A percentile compares a stretch with the other conserved stretches of the same genome.
Evolutionary conservation across 2,888 invertebrate genomes (phyloP).

Genomic region (Tineola bisselliella): DNA sequence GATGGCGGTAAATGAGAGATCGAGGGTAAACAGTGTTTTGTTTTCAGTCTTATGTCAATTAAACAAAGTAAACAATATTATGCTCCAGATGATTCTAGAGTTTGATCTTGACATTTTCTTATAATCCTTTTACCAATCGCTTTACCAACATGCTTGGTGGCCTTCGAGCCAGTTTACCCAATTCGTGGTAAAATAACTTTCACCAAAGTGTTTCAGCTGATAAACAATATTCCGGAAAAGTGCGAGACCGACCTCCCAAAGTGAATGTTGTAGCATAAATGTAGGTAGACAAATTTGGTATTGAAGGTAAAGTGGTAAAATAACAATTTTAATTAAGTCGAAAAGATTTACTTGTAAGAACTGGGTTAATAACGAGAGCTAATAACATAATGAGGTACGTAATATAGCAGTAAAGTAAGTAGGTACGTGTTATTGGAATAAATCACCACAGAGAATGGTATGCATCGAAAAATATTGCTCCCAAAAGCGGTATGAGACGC

Average conservation of each 20-base stretch:
- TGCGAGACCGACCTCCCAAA: slow-evolving; percentile 8
- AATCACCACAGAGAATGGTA: not conserved
- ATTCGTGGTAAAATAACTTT: slow-evolving; percentile 33
- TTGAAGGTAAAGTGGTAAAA: slow-evolving; percentile 10
- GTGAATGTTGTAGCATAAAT: not conserved
- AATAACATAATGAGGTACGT: slow-evolving; percentile 3
- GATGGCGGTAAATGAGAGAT: not conserved
- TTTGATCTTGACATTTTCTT: slow-evolving; percentile 12
- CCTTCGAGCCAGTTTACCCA: slow-evolving; percentile 14
- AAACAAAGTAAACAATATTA: not conserved
- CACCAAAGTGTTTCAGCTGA: slow-evolving; percentile 43
- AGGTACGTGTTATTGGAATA: slow-evolving; percentile 2
- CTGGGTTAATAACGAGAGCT: slow-evolving; percentile 6
- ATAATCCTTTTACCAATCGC: slow-evolving; percentile 11
- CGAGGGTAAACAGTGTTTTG: not conserved
- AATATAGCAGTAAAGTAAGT: no score
- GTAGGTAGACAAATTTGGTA: slow-evolving; percentile 11
- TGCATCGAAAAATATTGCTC: not conserved
- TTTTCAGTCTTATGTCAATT: not conserved
- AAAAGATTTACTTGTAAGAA: slow-evolving; percentile 2
- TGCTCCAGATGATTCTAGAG: slow-evolving; percentile 5
- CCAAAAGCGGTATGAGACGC: not conserved
- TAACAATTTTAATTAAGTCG: slow-evolving; percentile 9
- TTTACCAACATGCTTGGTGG: slow-evolving; percentile 14
- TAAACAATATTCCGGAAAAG: slow-evolving; percentile 18